Evolutionary conservation across 2,113 vertebrate genomes (phyloP).

Genomic region (Heloderma charlesbogerti): DNA sequence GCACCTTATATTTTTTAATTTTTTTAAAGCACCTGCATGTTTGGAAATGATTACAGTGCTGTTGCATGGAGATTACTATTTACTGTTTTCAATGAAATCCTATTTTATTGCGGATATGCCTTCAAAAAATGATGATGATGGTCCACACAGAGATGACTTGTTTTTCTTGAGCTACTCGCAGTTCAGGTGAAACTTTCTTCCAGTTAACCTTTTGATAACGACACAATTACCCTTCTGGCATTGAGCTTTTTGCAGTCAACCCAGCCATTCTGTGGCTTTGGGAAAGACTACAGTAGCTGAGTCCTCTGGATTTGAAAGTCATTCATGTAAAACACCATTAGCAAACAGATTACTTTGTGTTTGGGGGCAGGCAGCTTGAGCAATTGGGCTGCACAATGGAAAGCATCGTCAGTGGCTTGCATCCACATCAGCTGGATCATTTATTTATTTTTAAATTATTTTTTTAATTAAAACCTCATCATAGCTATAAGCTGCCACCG

Average conservation of each 20-base stretch:
- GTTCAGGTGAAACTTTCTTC: slow-evolving; percentile 56
- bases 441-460: slow-evolving; percentile 42
- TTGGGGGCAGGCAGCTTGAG: slow-evolving; percentile 37
- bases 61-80: slow-evolving; percentile 87
- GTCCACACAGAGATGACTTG: slow-evolving; percentile 56
- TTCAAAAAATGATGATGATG: slow-evolving; percentile 76
- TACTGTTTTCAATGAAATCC: slow-evolving; percentile 81
- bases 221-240: neutral
- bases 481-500: slow-evolving; percentile 35
- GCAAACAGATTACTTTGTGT: slow-evolving; percentile 20
- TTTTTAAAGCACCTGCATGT: slow-evolving; percentile 87
- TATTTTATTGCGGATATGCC: slow-evolving; percentile 81
- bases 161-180: slow-evolving; percentile 51
- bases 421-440: slow-evolving; percentile 43
- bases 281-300: slow-evolving; percentile 44
- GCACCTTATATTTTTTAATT: slow-evolving; percentile 87
- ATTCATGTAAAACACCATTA: slow-evolving; percentile 33
- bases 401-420: slow-evolving; percentile 45
- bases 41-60: slow-evolving; percentile 77
- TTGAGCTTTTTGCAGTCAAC: slow-evolving; percentile 43
- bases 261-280: slow-evolving; percentile 41
- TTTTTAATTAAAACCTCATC: slow-evolving; percentile 26
- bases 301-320: slow-evolving; percentile 38
- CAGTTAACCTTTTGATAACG: slow-evolving; percentile 7
- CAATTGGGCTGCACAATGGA: slow-evolving; percentile 28